These are phyloP conservation scores for Leptatherina wallacei DNA, from an alignment of 2,797 vertebrate species.

Conservation along the genomic window DNA sequence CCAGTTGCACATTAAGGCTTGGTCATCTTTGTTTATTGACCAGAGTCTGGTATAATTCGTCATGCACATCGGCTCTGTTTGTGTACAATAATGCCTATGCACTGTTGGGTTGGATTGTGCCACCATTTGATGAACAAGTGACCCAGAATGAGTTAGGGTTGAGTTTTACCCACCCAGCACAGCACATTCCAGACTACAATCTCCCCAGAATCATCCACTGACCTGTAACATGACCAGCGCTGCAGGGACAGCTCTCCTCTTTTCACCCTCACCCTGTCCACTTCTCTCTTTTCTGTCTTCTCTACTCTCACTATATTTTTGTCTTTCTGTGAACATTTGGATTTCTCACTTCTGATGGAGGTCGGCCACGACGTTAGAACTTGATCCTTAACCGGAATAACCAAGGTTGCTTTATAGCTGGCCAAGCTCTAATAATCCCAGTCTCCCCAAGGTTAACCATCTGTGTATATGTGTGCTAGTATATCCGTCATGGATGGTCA, in stretches of 20 bases:
- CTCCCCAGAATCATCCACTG: conserved; percentile 49
- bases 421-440: neutral
- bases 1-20: too few species aligned
- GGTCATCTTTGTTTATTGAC: neutral
- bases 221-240: conserved; percentile 39
- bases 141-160: conserved; percentile 56
- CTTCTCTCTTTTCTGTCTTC: conserved; percentile 33
- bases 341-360: conserved; percentile 32
- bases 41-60: conserved; percentile 9
- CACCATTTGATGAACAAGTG: conserved; percentile 51
- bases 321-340: conserved; percentile 18
- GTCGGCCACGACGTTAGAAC: conserved; percentile 25
- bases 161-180: conserved; percentile 34
- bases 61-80: conserved; percentile 7
- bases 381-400: neutral
- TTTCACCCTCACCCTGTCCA: conserved; percentile 24
- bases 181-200: conserved; percentile 32
- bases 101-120: conserved; percentile 26
- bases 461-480: conserved; percentile 12
- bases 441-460: conserved; percentile 41
- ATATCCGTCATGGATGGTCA: neutral
- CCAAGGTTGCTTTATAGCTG: neutral
- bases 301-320: conserved; percentile 21
- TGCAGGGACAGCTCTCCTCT: conserved; percentile 33
- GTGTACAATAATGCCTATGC: conserved; percentile 26